Base-by-base conservation (phyloP, 1,140 invertebrate genomes). In the Artemia franciscana region DNA sequence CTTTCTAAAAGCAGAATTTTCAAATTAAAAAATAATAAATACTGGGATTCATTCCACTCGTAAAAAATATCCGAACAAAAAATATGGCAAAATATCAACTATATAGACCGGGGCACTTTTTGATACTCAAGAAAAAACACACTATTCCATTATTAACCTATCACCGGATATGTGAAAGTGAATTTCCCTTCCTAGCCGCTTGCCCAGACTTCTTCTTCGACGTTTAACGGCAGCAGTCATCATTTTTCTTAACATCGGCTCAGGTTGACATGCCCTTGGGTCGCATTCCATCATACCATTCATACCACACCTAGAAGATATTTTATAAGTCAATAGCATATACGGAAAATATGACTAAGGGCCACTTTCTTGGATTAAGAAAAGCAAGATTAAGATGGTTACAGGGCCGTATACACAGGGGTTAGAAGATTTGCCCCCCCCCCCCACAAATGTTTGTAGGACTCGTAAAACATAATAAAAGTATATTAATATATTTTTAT, bases 281-380 rank as follows among this genome's bases (percentile, higher is more conserved):
- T 92, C 85, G 73, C 90, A 93, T 73, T 90, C 84, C 88, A 93
- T 91, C 73, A 89, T 84, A 67, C 88, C 88, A 72, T 88, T 81
- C 57, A 82, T 80, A 68, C 86, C 88, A 75, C 88, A 91, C 73
- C 88, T 91, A 74, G 24, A 78, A 78, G n/a, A n/a, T n/a, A n/a
- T n/a, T n/a, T n/a, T n/a, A n/a, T n/a, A n/a, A n/a, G n/a, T n/a
- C n/a, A n/a, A n/a, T n/a, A n/a, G n/a, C n/a, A n/a, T n/a, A n/a
- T n/a, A n/a, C n/a, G n/a, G n/a, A n/a, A n/a, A n/a, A n/a, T n/a
- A n/a, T n/a, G n/a, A n/a, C n/a, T n/a, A n/a, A n/a, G n/a, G n/a
- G n/a, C n/a, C n/a, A n/a, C n/a, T n/a, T n/a, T n/a, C n/a, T n/a
- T n/a, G n/a, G n/a, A n/a, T n/a, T n/a, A n/a, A n/a, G n/a, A n/a